A percentile compares a stretch with the other conserved stretches of the same genome.
phyloP scores from a whole-genome alignment of 2,888 invertebrate genomes.

The Ditula angustiorana region DNA sequence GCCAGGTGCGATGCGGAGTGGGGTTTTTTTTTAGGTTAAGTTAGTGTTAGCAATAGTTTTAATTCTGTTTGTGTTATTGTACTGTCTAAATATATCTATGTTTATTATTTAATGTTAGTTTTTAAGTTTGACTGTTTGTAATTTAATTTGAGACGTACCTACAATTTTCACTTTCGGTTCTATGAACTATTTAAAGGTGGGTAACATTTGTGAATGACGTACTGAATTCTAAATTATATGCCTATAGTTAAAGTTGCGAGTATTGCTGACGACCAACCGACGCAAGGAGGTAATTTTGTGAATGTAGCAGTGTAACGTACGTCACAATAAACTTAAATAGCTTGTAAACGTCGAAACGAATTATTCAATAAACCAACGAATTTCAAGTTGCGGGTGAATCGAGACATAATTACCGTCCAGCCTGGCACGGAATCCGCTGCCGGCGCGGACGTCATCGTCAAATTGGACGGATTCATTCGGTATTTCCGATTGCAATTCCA shows the following conservation, averaged over 20 bases:
- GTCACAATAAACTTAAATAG: slow-evolving; percentile 21
- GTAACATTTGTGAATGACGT: slow-evolving; percentile 4
- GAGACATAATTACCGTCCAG: slow-evolving; percentile 28
- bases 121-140: too few relatives aligned
- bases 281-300: slow-evolving; percentile 1
- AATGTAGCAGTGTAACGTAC: slow-evolving; percentile 13
- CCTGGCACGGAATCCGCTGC: slow-evolving; percentile 57
- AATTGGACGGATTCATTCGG: slow-evolving; percentile 71
- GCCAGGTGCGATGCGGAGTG: too few relatives aligned
- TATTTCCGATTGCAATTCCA: slow-evolving; percentile 73
- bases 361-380: slow-evolving; percentile 21
- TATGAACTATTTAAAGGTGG: slow-evolving; percentile 8
- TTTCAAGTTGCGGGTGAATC: slow-evolving; percentile 22
- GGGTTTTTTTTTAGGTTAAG: too few relatives aligned
- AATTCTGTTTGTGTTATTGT: too few relatives aligned
- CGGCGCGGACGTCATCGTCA: slow-evolving; percentile 59
- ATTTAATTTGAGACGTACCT: too few relatives aligned
- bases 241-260: slow-evolving; percentile 17
- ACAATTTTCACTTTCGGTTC: not conserved
- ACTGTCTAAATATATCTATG: too few relatives aligned
- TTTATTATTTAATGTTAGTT: too few relatives aligned
- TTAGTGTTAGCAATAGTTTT: too few relatives aligned
- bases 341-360: slow-evolving; percentile 17
- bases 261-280: slow-evolving; percentile 1
- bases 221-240: not conserved